phyloP scores from a whole-genome alignment of 2,797 vertebrate genomes.

The Saxicola maurus region DNA sequence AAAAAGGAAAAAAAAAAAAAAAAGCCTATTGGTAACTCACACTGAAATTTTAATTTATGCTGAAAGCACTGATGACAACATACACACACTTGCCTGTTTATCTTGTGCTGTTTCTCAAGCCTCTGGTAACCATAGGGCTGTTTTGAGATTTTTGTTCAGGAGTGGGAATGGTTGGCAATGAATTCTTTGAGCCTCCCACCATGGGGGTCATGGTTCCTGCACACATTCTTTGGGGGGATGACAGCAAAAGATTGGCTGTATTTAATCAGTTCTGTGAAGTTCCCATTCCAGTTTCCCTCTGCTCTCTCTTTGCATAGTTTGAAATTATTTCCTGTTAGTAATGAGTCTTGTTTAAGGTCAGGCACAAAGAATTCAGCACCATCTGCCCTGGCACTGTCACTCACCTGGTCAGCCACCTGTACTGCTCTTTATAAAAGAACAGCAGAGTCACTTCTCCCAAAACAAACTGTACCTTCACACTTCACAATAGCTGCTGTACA shows the following conservation, averaged over 20 bases:
- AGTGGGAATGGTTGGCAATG: neutral
- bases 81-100: neutral
- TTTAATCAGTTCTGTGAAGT: neutral
- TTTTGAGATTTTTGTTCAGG: neutral
- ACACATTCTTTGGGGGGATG: neutral
- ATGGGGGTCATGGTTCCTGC: accelerated
- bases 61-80: neutral
- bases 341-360: neutral
- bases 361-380: neutral
- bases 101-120: neutral
- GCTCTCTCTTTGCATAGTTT: neutral
- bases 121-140: neutral
- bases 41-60: conserved; percentile 1
- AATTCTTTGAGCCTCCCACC: neutral
- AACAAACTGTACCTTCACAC: neutral
- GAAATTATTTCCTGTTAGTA: neutral
- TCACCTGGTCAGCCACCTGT: neutral
- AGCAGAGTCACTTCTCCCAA: neutral
- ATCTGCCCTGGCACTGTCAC: neutral
- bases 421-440: neutral
- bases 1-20: neutral
- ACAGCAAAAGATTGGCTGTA: neutral
- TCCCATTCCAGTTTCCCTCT: neutral
- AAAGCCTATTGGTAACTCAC: neutral
- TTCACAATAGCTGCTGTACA: neutral